These are phyloP conservation scores for Calephelis virginiensis DNA, from an alignment of 1,140 invertebrate genomes.

Conservation along the genomic window DNA sequence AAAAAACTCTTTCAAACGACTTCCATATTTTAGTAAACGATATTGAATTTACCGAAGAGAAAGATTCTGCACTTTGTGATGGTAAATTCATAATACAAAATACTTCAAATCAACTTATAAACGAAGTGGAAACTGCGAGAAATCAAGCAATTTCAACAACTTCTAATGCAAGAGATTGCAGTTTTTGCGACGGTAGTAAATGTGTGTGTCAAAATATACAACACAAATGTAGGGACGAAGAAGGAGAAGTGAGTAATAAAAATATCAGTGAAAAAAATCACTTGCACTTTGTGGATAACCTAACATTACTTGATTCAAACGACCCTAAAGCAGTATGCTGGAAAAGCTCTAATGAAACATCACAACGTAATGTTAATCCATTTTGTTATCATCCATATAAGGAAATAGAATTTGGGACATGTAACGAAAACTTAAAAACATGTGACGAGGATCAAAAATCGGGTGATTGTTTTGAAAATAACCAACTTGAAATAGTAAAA, in stretches of 20 bases:
- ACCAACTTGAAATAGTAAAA: not conserved
- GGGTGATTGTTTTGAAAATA: conserved; percentile 14
- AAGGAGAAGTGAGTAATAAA: not conserved
- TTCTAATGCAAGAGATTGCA: conserved; percentile 34
- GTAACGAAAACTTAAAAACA: too few species aligned
- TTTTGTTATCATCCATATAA: too few species aligned
- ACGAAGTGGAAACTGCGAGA: not conserved
- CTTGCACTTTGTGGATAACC: too few species aligned
- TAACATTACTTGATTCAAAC: too few species aligned
- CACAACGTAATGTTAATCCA: too few species aligned
- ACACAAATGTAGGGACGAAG: conserved; percentile 21
- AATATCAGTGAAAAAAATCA: conserved; percentile 2
- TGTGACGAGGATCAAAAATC: conserved; percentile 9
- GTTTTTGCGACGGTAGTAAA: conserved; percentile 36
- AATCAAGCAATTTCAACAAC: conserved; percentile 36
- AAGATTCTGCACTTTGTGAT: conserved; percentile 30
- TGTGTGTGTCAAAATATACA: conserved; percentile 40
- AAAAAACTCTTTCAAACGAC: conserved; percentile 47
- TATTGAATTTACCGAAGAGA: conserved; percentile 22
- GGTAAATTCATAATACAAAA: not conserved
- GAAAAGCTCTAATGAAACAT: too few species aligned
- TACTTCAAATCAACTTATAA: not conserved
- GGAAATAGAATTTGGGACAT: too few species aligned
- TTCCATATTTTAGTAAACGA: conserved; percentile 39
- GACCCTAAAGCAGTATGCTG: too few species aligned